phyloP scores from a whole-genome alignment of 1,140 invertebrate genomes.

The Scaptomyza graminum region DNA sequence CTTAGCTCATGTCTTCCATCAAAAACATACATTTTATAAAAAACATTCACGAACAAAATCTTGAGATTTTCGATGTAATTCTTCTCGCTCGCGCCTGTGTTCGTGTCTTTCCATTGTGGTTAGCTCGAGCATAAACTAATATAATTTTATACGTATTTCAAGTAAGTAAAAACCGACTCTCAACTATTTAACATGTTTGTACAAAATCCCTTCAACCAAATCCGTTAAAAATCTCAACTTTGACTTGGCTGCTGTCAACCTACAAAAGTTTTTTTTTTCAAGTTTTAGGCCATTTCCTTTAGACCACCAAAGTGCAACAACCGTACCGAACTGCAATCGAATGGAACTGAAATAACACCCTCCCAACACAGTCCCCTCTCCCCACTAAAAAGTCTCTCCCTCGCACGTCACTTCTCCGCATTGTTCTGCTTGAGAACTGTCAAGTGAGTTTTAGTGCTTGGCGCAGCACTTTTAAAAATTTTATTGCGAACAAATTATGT shows the following conservation, averaged over 20 bases:
- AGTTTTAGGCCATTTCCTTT: constrained; percentile 36
- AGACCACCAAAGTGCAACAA: constrained; percentile 43
- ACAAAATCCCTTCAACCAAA: neutral
- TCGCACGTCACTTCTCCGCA: constrained; percentile 1
- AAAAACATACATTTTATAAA: constrained; percentile 7
- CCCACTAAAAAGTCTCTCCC: neutral
- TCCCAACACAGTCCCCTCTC: neutral
- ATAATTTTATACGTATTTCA: constrained; percentile 2
- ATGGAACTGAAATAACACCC: constrained; percentile 57
- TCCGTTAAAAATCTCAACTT: constrained; percentile 24
- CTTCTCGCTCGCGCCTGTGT: constrained; percentile 80
- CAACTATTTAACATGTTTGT: neutral
- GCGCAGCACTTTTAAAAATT: constrained; percentile 72
- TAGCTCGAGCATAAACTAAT: constrained; percentile 47
- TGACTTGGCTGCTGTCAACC: constrained; percentile 14
- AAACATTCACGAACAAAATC: constrained; percentile 1
- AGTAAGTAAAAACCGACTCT: constrained; percentile 56
- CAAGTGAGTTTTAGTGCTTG: constrained; percentile 54
- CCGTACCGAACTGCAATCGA: constrained; percentile 68
- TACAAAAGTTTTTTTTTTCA: constrained; percentile 47
- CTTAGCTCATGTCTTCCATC: constrained; percentile 75
- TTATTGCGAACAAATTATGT: constrained; percentile 80
- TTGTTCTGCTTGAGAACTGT: constrained; percentile 28
- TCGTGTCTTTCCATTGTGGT: constrained; percentile 60
- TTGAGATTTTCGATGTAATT: constrained; percentile 72